Percentiles rank a stretch among this genome's conserved stretches.
Evolutionary conservation across 2,888 invertebrate species (phyloP).

Genomic region (Drosophila kuntzei): DNA sequence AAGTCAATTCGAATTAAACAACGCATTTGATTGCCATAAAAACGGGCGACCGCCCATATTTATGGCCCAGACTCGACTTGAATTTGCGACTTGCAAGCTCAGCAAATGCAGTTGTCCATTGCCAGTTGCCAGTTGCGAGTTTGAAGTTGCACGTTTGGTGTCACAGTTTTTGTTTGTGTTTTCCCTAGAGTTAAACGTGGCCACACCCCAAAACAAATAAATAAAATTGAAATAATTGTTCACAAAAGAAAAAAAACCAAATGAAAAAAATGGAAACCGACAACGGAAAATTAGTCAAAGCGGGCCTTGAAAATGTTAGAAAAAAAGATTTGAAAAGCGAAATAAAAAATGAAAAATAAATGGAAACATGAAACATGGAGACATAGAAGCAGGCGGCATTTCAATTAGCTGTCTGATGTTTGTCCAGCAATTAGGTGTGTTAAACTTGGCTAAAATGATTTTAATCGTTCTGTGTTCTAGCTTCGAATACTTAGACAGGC

Average conservation of each 20-base stretch:
- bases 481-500: constrained; percentile 5
- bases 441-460: constrained; percentile 68
- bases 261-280: constrained; percentile 17
- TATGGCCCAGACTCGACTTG: constrained; percentile 46
- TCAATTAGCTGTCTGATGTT: constrained; percentile 74
- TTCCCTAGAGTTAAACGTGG: constrained; percentile 61
- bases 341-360: constrained; percentile 7
- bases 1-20: constrained; percentile 80
- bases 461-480: constrained; percentile 70
- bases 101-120: constrained; percentile 46
- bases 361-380: constrained; percentile 23
- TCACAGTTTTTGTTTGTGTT: constrained; percentile 24
- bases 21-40: constrained; percentile 78
- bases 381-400: constrained; percentile 62
- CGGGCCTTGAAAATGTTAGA: constrained; percentile 61
- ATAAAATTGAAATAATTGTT: constrained; percentile 72
- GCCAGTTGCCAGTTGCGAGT: constrained; percentile 7
- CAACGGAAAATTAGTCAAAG: constrained; percentile 62
- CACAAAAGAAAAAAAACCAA: constrained; percentile 16
- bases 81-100: constrained; percentile 48
- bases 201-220: constrained; percentile 69
- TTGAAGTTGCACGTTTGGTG: constrained; percentile 20
- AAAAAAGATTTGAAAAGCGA: constrained; percentile 8
- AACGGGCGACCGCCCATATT: constrained; percentile 53
- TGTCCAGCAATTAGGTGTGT: constrained; percentile 76